Conservation (phyloP, 1,140 invertebrate species). For the Micrasema minimum region DNA sequence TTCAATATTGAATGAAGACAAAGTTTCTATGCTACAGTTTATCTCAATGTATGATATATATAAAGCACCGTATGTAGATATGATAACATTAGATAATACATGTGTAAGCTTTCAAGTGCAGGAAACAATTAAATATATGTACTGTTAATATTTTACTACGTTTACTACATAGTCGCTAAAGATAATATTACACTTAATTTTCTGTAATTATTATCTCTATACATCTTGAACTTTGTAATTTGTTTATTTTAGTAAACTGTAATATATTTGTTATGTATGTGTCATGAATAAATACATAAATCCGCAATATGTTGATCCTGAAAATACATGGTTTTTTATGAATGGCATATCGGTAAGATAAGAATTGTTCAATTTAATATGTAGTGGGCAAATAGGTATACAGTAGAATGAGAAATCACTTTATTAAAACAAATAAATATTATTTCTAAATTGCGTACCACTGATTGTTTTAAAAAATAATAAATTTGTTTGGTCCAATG, state of each 20-base stretch:
- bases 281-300: too few species aligned
- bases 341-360: slow-evolving; percentile 29
- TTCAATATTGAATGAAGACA: too few species aligned
- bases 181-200: background rate
- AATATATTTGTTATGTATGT: background rate
- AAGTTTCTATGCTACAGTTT: too few species aligned
- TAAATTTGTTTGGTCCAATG: too few species aligned
- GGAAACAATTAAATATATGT: too few species aligned
- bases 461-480: too few species aligned
- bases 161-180: background rate
- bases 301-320: too few species aligned
- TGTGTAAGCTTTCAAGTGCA: too few species aligned
- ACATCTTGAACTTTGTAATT: background rate
- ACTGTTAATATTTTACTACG: background rate
- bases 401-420: background rate
- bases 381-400: background rate
- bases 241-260: slow-evolving; percentile 5
- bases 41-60: too few species aligned
- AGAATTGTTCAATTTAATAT: slow-evolving; percentile 13
- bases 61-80: too few species aligned
- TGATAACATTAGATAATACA: too few species aligned
- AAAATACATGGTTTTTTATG: slow-evolving; percentile 17
- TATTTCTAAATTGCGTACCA: too few species aligned
- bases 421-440: background rate
- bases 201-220: background rate